phyloP scores from a whole-genome alignment of 2,113 vertebrate genomes.

The Onychorhynchus coronatus region DNA sequence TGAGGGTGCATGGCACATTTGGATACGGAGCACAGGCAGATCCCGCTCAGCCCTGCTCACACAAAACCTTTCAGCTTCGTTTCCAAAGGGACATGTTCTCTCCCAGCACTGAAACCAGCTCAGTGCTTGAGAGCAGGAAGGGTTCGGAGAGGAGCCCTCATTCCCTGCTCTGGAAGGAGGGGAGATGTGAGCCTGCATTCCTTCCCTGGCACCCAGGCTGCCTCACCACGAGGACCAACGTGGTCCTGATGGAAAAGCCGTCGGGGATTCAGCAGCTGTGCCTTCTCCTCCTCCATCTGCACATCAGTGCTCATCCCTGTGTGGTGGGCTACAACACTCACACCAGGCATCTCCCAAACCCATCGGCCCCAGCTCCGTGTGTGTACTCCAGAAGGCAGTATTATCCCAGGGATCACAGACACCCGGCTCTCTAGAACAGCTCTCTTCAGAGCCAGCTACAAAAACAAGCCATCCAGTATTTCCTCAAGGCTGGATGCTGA shows the following conservation, averaged over 20 bases:
- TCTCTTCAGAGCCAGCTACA: background rate
- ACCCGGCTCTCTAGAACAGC: background rate
- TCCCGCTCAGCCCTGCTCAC: background rate
- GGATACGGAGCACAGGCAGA: background rate
- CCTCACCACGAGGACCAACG: background rate
- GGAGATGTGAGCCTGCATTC: background rate
- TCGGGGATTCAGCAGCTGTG: background rate
- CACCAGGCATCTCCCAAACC: background rate
- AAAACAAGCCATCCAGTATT: background rate
- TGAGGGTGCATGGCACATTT: background rate
- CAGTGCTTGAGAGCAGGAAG: background rate
- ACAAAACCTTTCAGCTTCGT: background rate
- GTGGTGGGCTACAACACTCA: background rate
- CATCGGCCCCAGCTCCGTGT: accelerated
- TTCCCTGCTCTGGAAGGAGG: background rate
- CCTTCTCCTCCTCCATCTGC: background rate
- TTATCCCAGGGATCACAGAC: background rate
- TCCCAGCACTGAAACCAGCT: background rate
- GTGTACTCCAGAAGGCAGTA: background rate
- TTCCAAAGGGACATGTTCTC: too few species aligned
- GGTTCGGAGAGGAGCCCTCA: background rate
- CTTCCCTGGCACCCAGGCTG: background rate
- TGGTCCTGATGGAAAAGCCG: background rate
- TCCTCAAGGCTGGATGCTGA: background rate
- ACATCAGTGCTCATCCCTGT: accelerated